phyloP scores from a whole-genome alignment of 2,888 invertebrate genomes.

The Lymantria dispar region DNA sequence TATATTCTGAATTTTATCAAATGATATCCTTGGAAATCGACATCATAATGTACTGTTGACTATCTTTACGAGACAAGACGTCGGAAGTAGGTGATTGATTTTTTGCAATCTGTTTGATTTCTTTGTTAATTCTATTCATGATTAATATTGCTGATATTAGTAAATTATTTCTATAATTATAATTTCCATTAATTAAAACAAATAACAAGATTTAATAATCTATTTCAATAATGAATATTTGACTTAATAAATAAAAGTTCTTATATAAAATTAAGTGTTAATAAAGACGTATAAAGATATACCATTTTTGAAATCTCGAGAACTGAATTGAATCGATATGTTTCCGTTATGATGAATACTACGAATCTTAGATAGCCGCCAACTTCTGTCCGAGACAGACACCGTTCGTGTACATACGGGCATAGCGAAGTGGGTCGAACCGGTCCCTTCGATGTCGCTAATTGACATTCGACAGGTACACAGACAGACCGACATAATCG shows the following conservation, averaged over 20 bases:
- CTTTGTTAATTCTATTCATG: too few species aligned
- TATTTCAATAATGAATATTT: too few species aligned
- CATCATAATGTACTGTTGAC: too few species aligned
- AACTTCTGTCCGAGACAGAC: slow-evolving; percentile 42
- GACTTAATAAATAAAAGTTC: too few species aligned
- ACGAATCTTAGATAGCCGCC: slow-evolving; percentile 42
- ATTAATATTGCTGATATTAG: too few species aligned
- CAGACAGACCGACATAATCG: slow-evolving; percentile 39
- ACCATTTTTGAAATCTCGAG: slow-evolving; percentile 21
- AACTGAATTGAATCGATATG: slow-evolving; percentile 39
- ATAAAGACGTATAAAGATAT: not conserved
- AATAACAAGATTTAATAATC: not conserved
- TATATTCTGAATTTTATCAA: not conserved
- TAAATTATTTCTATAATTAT: too few species aligned
- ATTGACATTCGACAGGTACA: slow-evolving; percentile 68
- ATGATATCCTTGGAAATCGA: not conserved
- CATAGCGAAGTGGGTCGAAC: slow-evolving; percentile 55
- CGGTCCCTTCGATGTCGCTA: slow-evolving; percentile 64
- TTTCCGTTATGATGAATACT: slow-evolving; percentile 38
- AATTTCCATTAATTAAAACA: not conserved
- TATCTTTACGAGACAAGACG: too few species aligned
- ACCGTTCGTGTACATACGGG: slow-evolving; percentile 44
- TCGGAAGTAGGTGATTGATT: too few species aligned
- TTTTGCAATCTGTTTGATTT: too few species aligned
- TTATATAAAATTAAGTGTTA: not conserved